Conservation (phyloP, 2,797 vertebrate species). For the Bovichtus variegatus region DNA sequence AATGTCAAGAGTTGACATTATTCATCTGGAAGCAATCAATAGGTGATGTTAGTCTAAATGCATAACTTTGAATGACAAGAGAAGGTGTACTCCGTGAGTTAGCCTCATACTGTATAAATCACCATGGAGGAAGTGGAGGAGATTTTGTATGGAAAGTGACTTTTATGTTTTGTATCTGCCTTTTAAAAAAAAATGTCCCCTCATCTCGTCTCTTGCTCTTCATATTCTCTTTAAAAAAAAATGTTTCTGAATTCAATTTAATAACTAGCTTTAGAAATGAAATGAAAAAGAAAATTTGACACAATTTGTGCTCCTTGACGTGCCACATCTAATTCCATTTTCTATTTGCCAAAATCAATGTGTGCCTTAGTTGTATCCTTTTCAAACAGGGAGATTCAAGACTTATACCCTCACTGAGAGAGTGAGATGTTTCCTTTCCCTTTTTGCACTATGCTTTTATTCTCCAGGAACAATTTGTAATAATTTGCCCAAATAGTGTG, state of each 20-base stretch:
- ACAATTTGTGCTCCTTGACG: background rate
- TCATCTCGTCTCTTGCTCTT: background rate
- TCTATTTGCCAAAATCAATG: background rate
- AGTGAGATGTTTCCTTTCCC: background rate
- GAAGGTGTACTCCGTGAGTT: slow-evolving; percentile 13
- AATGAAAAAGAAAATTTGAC: background rate
- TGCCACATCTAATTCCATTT: slow-evolving; percentile 7
- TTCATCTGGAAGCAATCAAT: slow-evolving; percentile 63
- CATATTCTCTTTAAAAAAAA: background rate
- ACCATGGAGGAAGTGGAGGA: background rate
- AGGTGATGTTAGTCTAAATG: slow-evolving; percentile 60
- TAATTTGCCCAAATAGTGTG: background rate
- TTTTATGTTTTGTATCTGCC: background rate
- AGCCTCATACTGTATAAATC: background rate
- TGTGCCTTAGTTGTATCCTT: slow-evolving; percentile 4
- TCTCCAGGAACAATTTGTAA: slow-evolving; percentile 1
- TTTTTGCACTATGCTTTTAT: slow-evolving; percentile 5
- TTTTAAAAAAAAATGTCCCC: background rate
- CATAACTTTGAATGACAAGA: slow-evolving; percentile 43
- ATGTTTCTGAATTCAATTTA: background rate
- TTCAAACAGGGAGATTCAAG: slow-evolving; percentile 6
- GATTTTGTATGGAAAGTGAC: background rate
- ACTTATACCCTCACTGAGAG: background rate
- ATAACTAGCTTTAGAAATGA: background rate
- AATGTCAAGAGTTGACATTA: slow-evolving; percentile 73